Base-by-base conservation (phyloP, 2,888 invertebrate genomes). In the Cristatella mucedo region DNA sequence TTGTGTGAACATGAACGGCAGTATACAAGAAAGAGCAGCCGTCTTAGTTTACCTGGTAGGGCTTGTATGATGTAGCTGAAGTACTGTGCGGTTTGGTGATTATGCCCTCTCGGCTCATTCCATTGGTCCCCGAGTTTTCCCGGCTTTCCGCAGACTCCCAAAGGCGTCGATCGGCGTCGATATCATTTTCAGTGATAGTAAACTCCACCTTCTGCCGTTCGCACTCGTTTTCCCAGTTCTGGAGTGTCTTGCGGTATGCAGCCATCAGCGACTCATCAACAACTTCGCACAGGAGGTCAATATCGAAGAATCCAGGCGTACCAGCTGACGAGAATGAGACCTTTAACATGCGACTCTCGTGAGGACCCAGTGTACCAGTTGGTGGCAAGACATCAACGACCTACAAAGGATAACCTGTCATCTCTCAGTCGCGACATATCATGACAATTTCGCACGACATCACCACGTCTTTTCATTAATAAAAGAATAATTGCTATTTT, bases 211-310 rank as follows among this genome's bases (percentile, higher is more conserved):
- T 52, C 53, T 61, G 59, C 37, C 61, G 41, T 16, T 54, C 46
- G 33, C 48, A 42, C 44, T 65, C 63, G 0, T 46, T 42, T 30
- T 61, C 52, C 63, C 64, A 66, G 1, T 48, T 52, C 2, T 40
- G 29, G 39, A 63, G 43, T 22, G 54, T 46, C 21, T 49, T 40
- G 30, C 45, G 41, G 46, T 61, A 64, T 21, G 49, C 40, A 3
- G 40, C 44, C 46, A 55, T 51, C 31, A 57, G 55, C 9, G 54
- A 52, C 41, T 57, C 51, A 44, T 61, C 58, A 13, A 54, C 54
- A 15, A 59, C 63, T 54, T 66, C 64, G 54, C 65, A 66, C 20
- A 66, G 53, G 13, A 66, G 53, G 49, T 64, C 63, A 43, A 66
- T 52, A 47, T 65, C 61, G 45, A 60, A 63, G 52, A 66, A 65